phyloP scores from a whole-genome alignment of 2,797 vertebrate genomes.

The Smutsia temminckii region DNA sequence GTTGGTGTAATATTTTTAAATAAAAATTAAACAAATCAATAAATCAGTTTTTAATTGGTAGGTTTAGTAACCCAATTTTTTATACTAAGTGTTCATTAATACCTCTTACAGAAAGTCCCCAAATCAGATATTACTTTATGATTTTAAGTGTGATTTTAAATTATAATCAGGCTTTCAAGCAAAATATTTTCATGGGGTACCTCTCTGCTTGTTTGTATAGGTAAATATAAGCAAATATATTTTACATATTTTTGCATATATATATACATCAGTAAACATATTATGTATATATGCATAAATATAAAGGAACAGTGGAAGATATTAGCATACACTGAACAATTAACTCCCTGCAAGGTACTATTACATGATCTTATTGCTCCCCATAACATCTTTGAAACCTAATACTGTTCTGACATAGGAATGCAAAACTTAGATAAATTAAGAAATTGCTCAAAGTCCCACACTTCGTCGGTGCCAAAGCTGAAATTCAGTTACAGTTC shows the following conservation, averaged over 20 bases:
- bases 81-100: not conserved
- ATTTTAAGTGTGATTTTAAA: constrained; percentile 40
- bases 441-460: not conserved
- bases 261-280: not conserved
- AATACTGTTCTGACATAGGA: not conserved
- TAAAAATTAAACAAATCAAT: not conserved
- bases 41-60: not conserved
- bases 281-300: not conserved
- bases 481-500: not conserved
- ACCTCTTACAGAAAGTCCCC: not conserved
- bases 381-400: not conserved
- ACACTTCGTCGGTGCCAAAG: not conserved
- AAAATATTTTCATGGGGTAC: not conserved
- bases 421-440: not conserved
- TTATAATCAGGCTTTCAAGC: not conserved
- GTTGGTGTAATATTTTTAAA: constrained; percentile 21
- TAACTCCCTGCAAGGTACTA: not conserved
- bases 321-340: not conserved
- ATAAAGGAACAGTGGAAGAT: not conserved
- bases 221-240: not conserved
- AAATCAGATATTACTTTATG: constrained; percentile 3
- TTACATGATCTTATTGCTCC: not conserved
- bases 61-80: not conserved
- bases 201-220: not conserved
- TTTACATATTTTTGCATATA: not conserved